Conservation (phyloP, 2,888 invertebrate species). For the Drosophila testacea region DNA sequence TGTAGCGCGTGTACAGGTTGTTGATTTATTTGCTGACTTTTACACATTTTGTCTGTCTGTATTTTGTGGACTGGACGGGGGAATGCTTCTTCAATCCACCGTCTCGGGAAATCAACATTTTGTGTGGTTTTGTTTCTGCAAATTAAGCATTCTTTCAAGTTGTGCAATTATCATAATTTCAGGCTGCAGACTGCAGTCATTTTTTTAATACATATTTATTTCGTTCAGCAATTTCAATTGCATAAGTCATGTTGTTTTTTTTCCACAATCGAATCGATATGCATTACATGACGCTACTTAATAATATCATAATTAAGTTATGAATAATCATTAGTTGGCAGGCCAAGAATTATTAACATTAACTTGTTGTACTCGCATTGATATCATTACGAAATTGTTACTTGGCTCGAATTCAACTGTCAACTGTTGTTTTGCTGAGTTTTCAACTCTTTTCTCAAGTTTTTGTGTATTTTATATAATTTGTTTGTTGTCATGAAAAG, state of each 20-base stretch:
- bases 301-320: slow-evolving; percentile 19
- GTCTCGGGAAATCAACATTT: slow-evolving; percentile 27
- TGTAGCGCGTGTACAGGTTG: slow-evolving; percentile 77
- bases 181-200: slow-evolving; percentile 12
- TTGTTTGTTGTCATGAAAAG: not conserved
- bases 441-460: not conserved
- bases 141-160: slow-evolving; percentile 46
- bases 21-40: slow-evolving; percentile 71
- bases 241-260: slow-evolving; percentile 39
- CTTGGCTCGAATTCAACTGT: not conserved
- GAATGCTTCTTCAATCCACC: slow-evolving; percentile 39
- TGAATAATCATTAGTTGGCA: slow-evolving; percentile 21
- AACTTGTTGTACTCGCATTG: slow-evolving; percentile 1
- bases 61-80: not conserved
- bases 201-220: slow-evolving; percentile 2
- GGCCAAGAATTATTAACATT: not conserved
- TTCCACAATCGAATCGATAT: slow-evolving; percentile 2
- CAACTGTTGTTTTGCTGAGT: not conserved
- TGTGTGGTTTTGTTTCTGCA: slow-evolving; percentile 34
- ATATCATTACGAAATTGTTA: slow-evolving; percentile 1
- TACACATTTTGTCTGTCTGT: slow-evolving; percentile 46
- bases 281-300: slow-evolving; percentile 20
- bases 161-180: slow-evolving; percentile 39
- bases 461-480: not conserved
- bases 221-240: slow-evolving; percentile 24